A percentile compares a stretch with the other conserved stretches of the same genome.
These are phyloP conservation scores for Theocolax elegans DNA, from an alignment of 1,140 invertebrate genomes.

Conservation along the genomic window DNA sequence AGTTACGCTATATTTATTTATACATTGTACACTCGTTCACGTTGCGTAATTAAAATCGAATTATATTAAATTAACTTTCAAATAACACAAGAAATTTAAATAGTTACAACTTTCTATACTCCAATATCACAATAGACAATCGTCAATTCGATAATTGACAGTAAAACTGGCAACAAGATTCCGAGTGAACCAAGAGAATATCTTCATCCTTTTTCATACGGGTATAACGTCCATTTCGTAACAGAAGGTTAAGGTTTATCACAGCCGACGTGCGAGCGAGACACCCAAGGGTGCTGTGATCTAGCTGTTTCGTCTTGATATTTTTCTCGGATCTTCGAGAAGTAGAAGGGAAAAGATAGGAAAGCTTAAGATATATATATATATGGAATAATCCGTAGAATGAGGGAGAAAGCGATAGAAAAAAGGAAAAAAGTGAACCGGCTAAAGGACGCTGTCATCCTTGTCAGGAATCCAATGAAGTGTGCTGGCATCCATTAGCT, in stretches of 20 bases:
- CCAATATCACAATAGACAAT: too few relatives aligned
- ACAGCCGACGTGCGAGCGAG: constrained; percentile 44
- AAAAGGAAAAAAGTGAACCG: constrained; percentile 26
- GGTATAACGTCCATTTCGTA: constrained; percentile 18
- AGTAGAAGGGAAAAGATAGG: constrained; percentile 22
- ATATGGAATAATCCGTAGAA: constrained; percentile 43
- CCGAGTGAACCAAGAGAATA: neutral
- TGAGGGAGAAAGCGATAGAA: constrained; percentile 31
- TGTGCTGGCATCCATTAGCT: constrained; percentile 56
- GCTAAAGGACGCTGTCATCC: constrained; percentile 56
- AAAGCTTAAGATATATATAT: constrained; percentile 39
- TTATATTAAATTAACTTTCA: too few relatives aligned
- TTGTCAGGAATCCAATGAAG: constrained; percentile 65
- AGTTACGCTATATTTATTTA: too few relatives aligned
- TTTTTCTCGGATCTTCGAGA: constrained; percentile 25
- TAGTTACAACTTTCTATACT: too few relatives aligned
- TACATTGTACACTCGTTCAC: too few relatives aligned
- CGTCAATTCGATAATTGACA: constrained; percentile 34
- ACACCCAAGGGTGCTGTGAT: constrained; percentile 17
- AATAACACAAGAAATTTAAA: too few relatives aligned
- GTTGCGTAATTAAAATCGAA: too few relatives aligned
- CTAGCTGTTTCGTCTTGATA: constrained; percentile 49
- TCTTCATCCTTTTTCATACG: neutral
- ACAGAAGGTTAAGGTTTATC: constrained; percentile 52
- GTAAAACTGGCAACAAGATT: constrained; percentile 26